Evolutionary conservation across 2,113 vertebrate species (phyloP).

Genomic region (Girardinichthys multiradiatus): DNA sequence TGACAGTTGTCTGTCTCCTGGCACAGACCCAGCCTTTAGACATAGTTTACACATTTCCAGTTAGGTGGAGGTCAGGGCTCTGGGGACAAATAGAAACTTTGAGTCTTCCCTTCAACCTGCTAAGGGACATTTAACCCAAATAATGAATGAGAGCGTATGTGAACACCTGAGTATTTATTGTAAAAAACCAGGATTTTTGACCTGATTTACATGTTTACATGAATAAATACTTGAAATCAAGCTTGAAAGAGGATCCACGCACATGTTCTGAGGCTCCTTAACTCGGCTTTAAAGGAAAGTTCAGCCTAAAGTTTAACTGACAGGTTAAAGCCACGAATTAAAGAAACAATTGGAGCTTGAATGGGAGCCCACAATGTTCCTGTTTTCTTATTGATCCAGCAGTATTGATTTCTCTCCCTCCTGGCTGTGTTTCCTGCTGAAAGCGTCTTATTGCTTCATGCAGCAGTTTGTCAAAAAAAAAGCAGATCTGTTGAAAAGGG

Average conservation of each 20-base stretch:
- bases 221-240: too few relatives aligned
- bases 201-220: not conserved
- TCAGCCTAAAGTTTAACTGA: not conserved
- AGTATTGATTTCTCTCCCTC: not conserved
- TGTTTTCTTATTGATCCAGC: not conserved
- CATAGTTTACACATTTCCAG: too few relatives aligned
- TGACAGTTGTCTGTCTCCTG: too few relatives aligned
- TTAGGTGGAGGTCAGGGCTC: too few relatives aligned
- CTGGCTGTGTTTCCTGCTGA: not conserved
- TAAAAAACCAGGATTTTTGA: not conserved
- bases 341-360: not conserved
- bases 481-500: not conserved
- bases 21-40: too few relatives aligned
- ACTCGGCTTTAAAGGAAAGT: too few relatives aligned
- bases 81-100: too few relatives aligned
- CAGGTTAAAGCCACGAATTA: not conserved
- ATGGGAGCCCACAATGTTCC: not conserved
- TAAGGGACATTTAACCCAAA: too few relatives aligned
- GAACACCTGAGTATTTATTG: too few relatives aligned
- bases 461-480: conserved; percentile 2
- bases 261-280: not conserved
- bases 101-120: too few relatives aligned
- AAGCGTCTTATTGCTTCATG: not conserved
- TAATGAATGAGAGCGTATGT: too few relatives aligned
- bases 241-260: not conserved